These are phyloP conservation scores for Ibidorhyncha struthersii DNA, from an alignment of 2,113 vertebrate genomes.

Conservation along the genomic window DNA sequence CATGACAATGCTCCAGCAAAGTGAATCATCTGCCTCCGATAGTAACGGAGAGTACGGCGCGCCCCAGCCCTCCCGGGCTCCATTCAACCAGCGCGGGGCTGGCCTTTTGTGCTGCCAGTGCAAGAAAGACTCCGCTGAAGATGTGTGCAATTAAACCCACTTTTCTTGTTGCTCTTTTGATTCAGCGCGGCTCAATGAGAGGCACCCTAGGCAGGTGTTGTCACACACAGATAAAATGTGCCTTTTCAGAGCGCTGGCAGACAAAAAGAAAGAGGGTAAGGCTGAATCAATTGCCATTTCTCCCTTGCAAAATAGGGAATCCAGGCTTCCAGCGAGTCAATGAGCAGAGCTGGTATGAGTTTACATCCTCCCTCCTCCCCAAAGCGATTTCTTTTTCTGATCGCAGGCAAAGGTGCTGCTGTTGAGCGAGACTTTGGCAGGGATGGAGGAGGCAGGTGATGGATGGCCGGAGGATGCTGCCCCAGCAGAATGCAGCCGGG, in stretches of 20 bases:
- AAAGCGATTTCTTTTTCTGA: constrained; percentile 40
- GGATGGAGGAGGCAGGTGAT: neutral
- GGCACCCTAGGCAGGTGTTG: constrained; percentile 77
- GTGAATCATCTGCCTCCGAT: constrained; percentile 81
- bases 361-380: constrained; percentile 26
- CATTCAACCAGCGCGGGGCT: constrained; percentile 64
- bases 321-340: neutral
- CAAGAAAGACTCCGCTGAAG: constrained; percentile 75
- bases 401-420: neutral
- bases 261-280: constrained; percentile 46
- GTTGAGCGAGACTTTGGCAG: neutral
- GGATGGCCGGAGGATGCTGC: neutral
- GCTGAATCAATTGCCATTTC: constrained; percentile 67
- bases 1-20: constrained; percentile 77
- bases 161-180: constrained; percentile 83
- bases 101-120: constrained; percentile 78
- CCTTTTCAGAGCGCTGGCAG: constrained; percentile 56
- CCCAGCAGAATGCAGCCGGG: fast-evolving
- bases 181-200: constrained; percentile 66
- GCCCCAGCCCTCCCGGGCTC: constrained; percentile 62
- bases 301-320: constrained; percentile 60
- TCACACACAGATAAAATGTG: constrained; percentile 73
- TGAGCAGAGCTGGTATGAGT: constrained; percentile 10
- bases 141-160: constrained; percentile 80
- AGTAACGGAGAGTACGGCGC: constrained; percentile 67